These are phyloP conservation scores for Scylla paramamosain DNA, from an alignment of 1,140 invertebrate species.

Conservation along the genomic window DNA sequence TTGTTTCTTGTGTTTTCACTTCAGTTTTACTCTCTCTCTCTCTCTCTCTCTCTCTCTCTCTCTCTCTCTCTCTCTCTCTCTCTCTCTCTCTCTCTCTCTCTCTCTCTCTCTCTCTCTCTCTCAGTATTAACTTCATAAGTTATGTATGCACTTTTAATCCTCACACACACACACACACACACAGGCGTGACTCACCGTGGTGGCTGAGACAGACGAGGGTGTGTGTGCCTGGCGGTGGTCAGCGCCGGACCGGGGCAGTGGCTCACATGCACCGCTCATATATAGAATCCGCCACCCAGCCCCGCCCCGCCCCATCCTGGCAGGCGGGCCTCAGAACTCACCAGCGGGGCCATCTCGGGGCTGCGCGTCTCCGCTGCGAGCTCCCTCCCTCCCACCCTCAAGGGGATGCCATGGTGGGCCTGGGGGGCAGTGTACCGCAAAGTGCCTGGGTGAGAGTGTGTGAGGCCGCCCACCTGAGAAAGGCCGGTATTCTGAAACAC, in stretches of 20 bases:
- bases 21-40: too few species aligned
- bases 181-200: background rate
- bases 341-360: background rate
- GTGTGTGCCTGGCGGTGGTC: background rate
- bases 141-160: too few species aligned
- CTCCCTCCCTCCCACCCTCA: background rate
- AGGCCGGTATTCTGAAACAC: too few species aligned
- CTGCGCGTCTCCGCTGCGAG: background rate
- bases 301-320: background rate
- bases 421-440: background rate
- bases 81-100: constrained; percentile 38
- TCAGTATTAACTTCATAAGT: background rate
- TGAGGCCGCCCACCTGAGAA: too few species aligned
- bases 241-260: background rate
- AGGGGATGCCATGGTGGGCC: background rate
- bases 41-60: too few species aligned
- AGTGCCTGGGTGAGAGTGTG: too few species aligned
- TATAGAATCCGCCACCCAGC: background rate
- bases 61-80: too few species aligned
- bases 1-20: too few species aligned
- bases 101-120: constrained; percentile 48
- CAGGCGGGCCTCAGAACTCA: background rate
- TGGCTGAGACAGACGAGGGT: background rate
- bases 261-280: background rate
- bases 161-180: too few species aligned